Evolutionary conservation across 2,888 invertebrate species (phyloP), one percentile per base, ranked within the genome.

Genomic region (Agrotis segetum): DNA sequence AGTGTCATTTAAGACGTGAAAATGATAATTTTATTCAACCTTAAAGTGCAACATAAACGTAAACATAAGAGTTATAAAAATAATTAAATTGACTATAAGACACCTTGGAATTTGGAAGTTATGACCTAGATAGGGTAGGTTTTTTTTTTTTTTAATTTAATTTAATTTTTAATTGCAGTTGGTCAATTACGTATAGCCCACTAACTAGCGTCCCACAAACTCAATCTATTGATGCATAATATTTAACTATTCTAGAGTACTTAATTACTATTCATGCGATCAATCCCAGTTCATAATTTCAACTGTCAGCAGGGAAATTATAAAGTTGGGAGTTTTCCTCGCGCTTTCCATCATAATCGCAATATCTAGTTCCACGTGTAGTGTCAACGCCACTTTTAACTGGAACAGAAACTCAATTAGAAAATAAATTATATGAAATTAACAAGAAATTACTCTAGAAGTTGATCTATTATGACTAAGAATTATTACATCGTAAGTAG

Each of bases 371-470:
- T 56, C 61, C 61, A 58, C 50, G 13, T 34, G 29, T 44, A 2
- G 29, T 55, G 11, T 5, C 29, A 17, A 40, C 24, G 21, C 46
- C 47, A 13, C 77, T 49, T 46, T 59, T 6, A 34, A 58, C 56
- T 73, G 34, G 17, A 49, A 59, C 44, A 75, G 46, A 71, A 64
- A 75, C 49, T 47, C 47, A 21, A 44, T 76, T 69, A 55, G 14
- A 60, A 55, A 58, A 24, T 44, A 55, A 74, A 70, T 69, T 44
- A 60, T 21, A 3, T 5, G 29, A 46, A 34, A 46, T 34, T 9
- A 61, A 61, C 16, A 46, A 34, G 16, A 7, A 40, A 58, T 3
- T 16, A 24, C 9, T 68, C 29, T n/a, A 24, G 16, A 34, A 60
- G 5, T 47, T 58, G 9, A 44, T 56, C 21, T 29, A 14, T 24